Conservation (phyloP, 2,888 invertebrate species). For the Sinhomidia bicolor region DNA sequence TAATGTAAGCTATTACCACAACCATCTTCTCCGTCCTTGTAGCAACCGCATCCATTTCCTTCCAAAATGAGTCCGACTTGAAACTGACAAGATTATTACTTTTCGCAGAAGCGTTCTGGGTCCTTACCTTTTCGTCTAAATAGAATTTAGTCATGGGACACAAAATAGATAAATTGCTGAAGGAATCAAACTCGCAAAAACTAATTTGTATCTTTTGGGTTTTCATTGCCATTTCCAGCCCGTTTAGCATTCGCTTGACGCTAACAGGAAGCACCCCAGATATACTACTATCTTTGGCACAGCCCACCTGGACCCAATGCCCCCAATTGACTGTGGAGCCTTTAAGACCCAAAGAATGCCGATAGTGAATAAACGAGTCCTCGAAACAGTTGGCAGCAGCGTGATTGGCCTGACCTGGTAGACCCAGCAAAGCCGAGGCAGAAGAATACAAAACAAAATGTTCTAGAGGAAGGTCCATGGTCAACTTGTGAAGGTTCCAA, state of each 20-base stretch:
- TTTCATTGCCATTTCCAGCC: conserved; percentile 63
- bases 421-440: conserved; percentile 66
- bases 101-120: conserved; percentile 53
- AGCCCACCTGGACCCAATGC: conserved; percentile 73
- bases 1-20: conserved; percentile 63
- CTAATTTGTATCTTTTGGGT: conserved; percentile 52
- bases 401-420: conserved; percentile 75
- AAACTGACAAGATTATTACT: conserved; percentile 52
- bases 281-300: conserved; percentile 69
- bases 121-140: conserved; percentile 67
- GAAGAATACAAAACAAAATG: conserved; percentile 74
- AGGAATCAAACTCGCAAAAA: conserved; percentile 65
- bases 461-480: conserved; percentile 61
- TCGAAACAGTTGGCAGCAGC: conserved; percentile 67
- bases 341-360: conserved; percentile 68
- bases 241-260: conserved; percentile 70
- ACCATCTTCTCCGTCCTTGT: conserved; percentile 56
- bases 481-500: conserved; percentile 75
- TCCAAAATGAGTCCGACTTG: conserved; percentile 70
- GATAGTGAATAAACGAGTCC: conserved; percentile 68
- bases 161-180: background rate
- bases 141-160: conserved; percentile 66
- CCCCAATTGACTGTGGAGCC: conserved; percentile 75
- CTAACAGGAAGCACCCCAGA: too few species aligned
- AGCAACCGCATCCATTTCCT: conserved; percentile 66